These are phyloP conservation scores for Pissodes strobi DNA, from an alignment of 1,140 invertebrate species.

Conservation along the genomic window DNA sequence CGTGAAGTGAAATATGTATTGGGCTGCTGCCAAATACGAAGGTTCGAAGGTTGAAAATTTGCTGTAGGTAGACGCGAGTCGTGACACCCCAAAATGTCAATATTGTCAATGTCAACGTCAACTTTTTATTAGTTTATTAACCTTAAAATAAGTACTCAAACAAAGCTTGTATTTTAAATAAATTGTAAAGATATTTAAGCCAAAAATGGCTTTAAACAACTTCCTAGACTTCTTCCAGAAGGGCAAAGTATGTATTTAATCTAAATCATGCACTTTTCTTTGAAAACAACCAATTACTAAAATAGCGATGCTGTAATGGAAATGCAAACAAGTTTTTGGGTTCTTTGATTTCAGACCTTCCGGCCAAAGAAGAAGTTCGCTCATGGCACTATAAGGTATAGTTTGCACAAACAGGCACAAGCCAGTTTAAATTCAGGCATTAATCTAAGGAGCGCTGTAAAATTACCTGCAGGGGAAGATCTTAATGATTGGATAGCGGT, in stretches of 20 bases:
- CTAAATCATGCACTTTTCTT: not conserved
- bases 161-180: not conserved
- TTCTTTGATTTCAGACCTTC: constrained; percentile 71
- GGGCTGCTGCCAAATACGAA: too few species aligned
- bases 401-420: constrained; percentile 91
- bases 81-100: too few species aligned
- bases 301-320: constrained; percentile 23
- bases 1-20: too few species aligned
- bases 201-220: constrained; percentile 65
- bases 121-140: constrained; percentile 14
- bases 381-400: constrained; percentile 88
- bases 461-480: constrained; percentile 84
- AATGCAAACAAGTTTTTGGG: constrained; percentile 14
- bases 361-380: constrained; percentile 89
- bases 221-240: constrained; percentile 84
- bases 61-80: too few species aligned
- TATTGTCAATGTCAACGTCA: not conserved
- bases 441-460: constrained; percentile 84
- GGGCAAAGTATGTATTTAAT: constrained; percentile 67
- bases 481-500: constrained; percentile 95
- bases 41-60: too few species aligned
- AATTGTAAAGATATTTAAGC: not conserved
- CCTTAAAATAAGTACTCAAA: not conserved
- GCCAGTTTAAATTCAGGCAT: constrained; percentile 93
- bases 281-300: not conserved